Base-by-base conservation (phyloP, 2,113 vertebrate genomes). In the Galeopterus variegatus region DNA sequence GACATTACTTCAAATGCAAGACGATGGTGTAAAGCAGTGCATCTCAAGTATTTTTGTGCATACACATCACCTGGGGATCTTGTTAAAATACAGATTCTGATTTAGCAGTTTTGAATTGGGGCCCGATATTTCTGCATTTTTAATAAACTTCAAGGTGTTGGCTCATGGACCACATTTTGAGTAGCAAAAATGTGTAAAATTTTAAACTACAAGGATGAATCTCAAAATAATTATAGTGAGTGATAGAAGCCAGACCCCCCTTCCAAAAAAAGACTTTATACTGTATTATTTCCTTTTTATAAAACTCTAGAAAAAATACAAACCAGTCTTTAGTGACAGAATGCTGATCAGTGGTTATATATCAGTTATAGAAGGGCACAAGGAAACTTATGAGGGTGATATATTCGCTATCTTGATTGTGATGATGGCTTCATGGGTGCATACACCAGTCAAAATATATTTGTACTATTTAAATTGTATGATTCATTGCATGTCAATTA, bases 1-100 rank as follows among this genome's bases (percentile, higher is more conserved):
- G 76, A 64, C 50, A 77, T 95, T 82, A 97, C 86, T 95, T 96
- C 50, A 97, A 58, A 92, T 96, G 13, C 56, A 97, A 94, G 72
- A 88, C 17, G 19, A 36, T 81, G 52, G 62, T 89, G 62, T 91
- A 67, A 92, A 97, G 95, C 48, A 75, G 64, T 82, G 36, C 48
- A 69, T 89, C 79, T 96, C 50, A 93, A 92, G 45, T 83, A 89
- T 94, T 97, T 96, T 94, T 95, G 88, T 93, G 26, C 73, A 83
- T 94, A 91, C 12, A 82, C 10, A 79, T 93, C 94, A 89, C 92
- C 81, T 95, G 86, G 88, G 54, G 17, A 65, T 82, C 64, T 73
- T 93, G 90, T 96, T 96, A 96, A 96, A 92, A 3, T 94, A 56
- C 19, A 58, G n/a, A 77, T 94, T 95, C n/a, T 90, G 31, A 94